Percentiles rank a stretch among this genome's conserved stretches.
Evolutionary conservation across 2,797 vertebrate species (phyloP).

Genomic region (Anas acuta): DNA sequence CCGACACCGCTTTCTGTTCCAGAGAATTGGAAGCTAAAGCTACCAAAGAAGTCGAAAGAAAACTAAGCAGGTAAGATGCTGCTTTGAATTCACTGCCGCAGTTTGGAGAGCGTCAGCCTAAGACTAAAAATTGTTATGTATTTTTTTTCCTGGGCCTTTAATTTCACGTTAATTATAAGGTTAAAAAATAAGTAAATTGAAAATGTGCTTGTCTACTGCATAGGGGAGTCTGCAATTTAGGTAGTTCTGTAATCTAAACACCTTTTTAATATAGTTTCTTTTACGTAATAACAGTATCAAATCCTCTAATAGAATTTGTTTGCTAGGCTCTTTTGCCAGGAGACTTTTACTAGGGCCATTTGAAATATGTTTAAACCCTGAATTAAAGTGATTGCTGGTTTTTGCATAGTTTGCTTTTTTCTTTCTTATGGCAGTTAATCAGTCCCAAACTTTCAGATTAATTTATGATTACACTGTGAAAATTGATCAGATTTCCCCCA

Average conservation of each 20-base stretch:
- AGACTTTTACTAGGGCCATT: not conserved
- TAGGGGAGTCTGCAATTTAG: not conserved
- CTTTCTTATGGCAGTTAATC: not conserved
- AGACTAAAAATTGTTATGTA: not conserved
- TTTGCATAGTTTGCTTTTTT: not conserved
- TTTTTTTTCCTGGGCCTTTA: not conserved
- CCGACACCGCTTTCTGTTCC: conserved; percentile 65
- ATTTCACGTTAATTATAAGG: conserved; percentile 25
- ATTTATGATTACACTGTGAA: not conserved
- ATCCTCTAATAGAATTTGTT: not conserved
- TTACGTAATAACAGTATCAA: not conserved
- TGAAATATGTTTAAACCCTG: not conserved
- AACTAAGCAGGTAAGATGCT: conserved; percentile 88
- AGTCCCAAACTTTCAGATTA: not conserved
- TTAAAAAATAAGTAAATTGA: not conserved
- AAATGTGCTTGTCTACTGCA: not conserved
- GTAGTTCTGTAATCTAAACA: not conserved
- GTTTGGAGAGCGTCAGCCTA: not conserved
- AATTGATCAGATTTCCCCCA: not conserved
- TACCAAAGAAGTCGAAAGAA: conserved; percentile 98
- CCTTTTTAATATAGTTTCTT: not conserved
- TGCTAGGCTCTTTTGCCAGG: not conserved
- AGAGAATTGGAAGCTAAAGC: conserved; percentile 98
- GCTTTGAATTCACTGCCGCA: conserved; percentile 20
- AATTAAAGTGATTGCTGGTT: not conserved